Evolutionary conservation across 2,113 vertebrate species (phyloP), one percentile per base, ranked within the genome.

Genomic region (Hemiscyllium ocellatum): DNA sequence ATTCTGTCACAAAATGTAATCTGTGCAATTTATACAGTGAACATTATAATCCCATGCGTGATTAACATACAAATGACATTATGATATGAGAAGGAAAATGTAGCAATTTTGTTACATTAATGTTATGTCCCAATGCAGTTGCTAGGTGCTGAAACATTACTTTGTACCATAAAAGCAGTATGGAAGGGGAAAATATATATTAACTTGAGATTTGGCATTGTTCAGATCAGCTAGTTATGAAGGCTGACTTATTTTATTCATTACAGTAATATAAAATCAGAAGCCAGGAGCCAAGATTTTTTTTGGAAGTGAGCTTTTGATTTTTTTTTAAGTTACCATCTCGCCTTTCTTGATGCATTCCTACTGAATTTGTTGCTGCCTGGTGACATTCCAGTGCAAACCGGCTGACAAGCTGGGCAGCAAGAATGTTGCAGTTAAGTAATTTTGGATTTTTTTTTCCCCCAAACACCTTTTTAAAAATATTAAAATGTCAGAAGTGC

Each of bases 21-120:
- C 61, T 93, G 89, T 93, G 89, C 89, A 66, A 93, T 93, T 93
- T 93, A 93, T 93, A 93, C 15, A 65, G 37, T 22, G 15, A 66
- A 93, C n/a, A n/a, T 65, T 93, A 66, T 22, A 93, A 93, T 66
- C 89, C 61, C 89, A 93, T 1, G 56, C 66, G 89, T 66, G 89
- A 66, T 93, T 93, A 93, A 66, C 17, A 93, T 93, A 66, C 61
- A 93, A 93, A 93, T 66, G 89, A 93, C 37, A 90, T 90, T 90
- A 90, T 90, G 52, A 61, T n/a, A 93, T 20, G 66, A 66, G 61
- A 93, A 65, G 10, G 33, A 93, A 93, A 65, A 93, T 66, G n/a
- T n/a, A 93, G 89, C n/a, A 20, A 66, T n/a, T 91, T 91, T n/a
- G 65, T 93, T 93, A 33, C 61, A 93, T 91, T 91, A 91, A 89